phyloP scores from a whole-genome alignment of 2,797 vertebrate genomes.

The Cheirogaleus major region DNA sequence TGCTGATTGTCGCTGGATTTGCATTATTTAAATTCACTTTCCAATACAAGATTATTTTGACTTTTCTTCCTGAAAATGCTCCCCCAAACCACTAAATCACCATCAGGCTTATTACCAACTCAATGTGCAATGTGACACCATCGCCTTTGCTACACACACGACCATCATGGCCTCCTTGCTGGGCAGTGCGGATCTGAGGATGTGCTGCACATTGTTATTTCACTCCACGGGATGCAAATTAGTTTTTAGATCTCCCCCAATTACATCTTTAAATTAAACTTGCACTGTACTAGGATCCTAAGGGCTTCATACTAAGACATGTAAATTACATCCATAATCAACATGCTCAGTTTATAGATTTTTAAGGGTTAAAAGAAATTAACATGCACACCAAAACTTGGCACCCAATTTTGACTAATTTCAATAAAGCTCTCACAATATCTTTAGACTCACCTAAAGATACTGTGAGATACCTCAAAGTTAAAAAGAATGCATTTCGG shows the following conservation, averaged over 20 bases:
- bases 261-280: neutral
- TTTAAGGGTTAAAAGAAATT: neutral
- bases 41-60: neutral
- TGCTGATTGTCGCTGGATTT: neutral
- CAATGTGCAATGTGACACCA: neutral
- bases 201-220: rapidly evolving
- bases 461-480: neutral
- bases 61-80: neutral
- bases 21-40: neutral
- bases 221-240: neutral
- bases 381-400: slow-evolving; percentile 28
- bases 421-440: neutral
- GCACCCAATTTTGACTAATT: neutral
- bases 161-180: no score
- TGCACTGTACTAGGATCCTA: neutral
- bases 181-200: neutral
- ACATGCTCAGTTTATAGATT: neutral
- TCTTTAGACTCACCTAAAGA: neutral
- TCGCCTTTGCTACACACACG: neutral
- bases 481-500: neutral
- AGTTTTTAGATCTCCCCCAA: neutral
- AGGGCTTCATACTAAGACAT: neutral
- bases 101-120: neutral
- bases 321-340: neutral
- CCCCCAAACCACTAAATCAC: neutral